Conservation (phyloP, 2,113 vertebrate genomes). For the Tupaia chinensis region DNA sequence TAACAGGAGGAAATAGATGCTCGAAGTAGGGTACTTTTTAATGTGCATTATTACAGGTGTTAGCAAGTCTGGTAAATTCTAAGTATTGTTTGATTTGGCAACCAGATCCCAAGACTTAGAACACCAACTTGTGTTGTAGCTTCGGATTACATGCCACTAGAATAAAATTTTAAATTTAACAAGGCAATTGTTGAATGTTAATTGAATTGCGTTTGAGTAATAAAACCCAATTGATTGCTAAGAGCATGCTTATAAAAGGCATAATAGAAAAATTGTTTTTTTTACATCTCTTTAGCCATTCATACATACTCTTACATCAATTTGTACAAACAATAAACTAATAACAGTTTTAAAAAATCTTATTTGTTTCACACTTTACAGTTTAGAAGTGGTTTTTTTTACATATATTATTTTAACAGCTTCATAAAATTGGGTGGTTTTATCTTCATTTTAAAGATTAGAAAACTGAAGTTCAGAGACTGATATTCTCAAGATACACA, state of each 20-base stretch:
- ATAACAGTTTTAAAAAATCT: constrained; percentile 9
- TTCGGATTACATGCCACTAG: constrained; percentile 83
- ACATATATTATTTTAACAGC: background rate
- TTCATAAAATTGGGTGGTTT: constrained; percentile 16
- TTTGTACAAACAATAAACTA: constrained; percentile 46
- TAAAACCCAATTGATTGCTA: constrained; percentile 70
- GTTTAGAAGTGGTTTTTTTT: constrained; percentile 54
- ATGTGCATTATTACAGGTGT: constrained; percentile 83
- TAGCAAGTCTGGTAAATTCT: constrained; percentile 85
- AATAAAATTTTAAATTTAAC: constrained; percentile 84
- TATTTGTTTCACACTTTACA: constrained; percentile 2
- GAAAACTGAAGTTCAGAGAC: constrained; percentile 51
- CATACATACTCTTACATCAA: background rate
- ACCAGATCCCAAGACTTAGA: constrained; percentile 83
- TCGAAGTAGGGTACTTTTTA: constrained; percentile 69
- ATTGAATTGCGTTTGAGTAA: constrained; percentile 81
- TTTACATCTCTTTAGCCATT: constrained; percentile 58
- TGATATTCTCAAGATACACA: constrained; percentile 37
- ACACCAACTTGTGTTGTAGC: constrained; percentile 81
- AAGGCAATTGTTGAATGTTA: constrained; percentile 85
- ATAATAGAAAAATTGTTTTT: constrained; percentile 48
- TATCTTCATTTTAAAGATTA: background rate
- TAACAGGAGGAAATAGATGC: constrained; percentile 76
- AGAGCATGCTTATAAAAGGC: constrained; percentile 56
- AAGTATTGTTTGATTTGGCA: constrained; percentile 86